Percentiles rank a stretch among this genome's conserved stretches.
phyloP scores from a whole-genome alignment of 2,888 invertebrate species.

The Creontiades dilutus region DNA sequence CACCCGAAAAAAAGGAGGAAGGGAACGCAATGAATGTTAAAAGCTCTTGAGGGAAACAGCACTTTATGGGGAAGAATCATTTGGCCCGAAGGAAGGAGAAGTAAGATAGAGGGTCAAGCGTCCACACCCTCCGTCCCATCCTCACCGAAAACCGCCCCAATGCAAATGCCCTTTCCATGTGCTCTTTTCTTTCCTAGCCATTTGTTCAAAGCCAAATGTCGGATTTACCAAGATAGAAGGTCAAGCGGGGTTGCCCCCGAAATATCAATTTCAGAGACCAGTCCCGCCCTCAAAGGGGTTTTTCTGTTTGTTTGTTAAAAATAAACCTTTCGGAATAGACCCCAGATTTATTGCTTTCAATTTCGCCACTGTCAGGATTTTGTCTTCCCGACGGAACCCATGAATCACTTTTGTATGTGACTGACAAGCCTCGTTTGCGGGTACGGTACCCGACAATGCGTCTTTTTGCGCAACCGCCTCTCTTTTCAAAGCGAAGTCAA shows the following conservation, averaged over 20 bases:
- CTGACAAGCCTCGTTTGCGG: constrained; percentile 67
- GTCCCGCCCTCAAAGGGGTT: constrained; percentile 66
- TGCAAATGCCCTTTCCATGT: constrained; percentile 73
- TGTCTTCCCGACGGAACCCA: constrained; percentile 53
- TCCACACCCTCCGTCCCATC: constrained; percentile 42
- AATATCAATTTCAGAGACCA: constrained; percentile 72
- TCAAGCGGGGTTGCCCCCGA: constrained; percentile 72
- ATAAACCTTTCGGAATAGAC: constrained; percentile 70
- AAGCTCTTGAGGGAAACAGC: constrained; percentile 51
- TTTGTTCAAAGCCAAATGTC: constrained; percentile 74
- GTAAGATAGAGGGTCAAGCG: constrained; percentile 65
- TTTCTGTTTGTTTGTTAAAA: constrained; percentile 70
- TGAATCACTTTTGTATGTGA: constrained; percentile 70
- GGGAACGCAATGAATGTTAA: constrained; percentile 67
- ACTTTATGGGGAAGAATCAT: constrained; percentile 69
- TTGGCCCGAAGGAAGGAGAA: constrained; percentile 59
- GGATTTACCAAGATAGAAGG: constrained; percentile 75
- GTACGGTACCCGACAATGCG: constrained; percentile 54
- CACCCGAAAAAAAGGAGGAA: constrained; percentile 14
- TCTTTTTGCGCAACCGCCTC: constrained; percentile 36
- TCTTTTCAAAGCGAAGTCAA: background rate
- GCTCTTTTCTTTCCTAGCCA: constrained; percentile 73
- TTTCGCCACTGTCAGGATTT: constrained; percentile 68
- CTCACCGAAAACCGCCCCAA: constrained; percentile 69
- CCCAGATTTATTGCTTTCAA: constrained; percentile 69